Conservation (phyloP, 37 sponge, comb jelly and placozoan genomes). For the Amphimedon queenslandica region DNA sequence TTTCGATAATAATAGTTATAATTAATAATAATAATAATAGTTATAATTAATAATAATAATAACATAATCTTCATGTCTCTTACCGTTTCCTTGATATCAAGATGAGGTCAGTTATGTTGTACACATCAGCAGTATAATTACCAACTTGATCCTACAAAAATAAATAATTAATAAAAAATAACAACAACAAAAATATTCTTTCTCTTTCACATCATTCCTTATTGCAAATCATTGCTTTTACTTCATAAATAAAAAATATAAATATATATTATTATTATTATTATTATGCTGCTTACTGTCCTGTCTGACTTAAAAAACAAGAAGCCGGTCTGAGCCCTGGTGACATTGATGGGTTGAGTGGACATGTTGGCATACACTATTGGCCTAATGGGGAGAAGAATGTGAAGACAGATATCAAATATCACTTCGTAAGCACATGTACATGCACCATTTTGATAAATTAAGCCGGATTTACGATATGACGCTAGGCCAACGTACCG, state of each 20-base stretch:
- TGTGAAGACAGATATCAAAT: too few species aligned
- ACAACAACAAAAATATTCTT: conserved; percentile 2
- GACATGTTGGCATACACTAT: conserved; percentile 90
- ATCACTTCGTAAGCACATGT: too few species aligned
- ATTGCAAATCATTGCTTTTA: background rate
- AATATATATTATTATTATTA: conserved; percentile 3
- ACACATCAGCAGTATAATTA: conserved; percentile 74
- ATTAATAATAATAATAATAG: background rate
- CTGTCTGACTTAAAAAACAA: conserved; percentile 67
- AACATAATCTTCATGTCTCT: conserved; percentile 22
- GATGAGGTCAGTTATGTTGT: conserved; percentile 67
- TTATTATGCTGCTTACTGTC: conserved; percentile 27
- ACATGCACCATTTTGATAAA: too few species aligned
- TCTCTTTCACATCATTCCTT: background rate
- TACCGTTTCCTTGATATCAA: conserved; percentile 82
- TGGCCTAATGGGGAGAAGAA: conserved; percentile 41
- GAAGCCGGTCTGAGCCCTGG: conserved; percentile 77
- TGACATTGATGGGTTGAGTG: conserved; percentile 78
- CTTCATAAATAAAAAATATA: conserved; percentile 2
- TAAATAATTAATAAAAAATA: background rate
- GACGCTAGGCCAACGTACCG: too few species aligned
- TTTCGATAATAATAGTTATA: background rate
- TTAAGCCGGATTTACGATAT: too few species aligned
- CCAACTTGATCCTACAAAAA: conserved; percentile 67
- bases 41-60: too few species aligned